A percentile compares a stretch with the other conserved stretches of the same genome.
Conservation (phyloP, 2,888 invertebrate genomes). For the Alitta virens region DNA sequence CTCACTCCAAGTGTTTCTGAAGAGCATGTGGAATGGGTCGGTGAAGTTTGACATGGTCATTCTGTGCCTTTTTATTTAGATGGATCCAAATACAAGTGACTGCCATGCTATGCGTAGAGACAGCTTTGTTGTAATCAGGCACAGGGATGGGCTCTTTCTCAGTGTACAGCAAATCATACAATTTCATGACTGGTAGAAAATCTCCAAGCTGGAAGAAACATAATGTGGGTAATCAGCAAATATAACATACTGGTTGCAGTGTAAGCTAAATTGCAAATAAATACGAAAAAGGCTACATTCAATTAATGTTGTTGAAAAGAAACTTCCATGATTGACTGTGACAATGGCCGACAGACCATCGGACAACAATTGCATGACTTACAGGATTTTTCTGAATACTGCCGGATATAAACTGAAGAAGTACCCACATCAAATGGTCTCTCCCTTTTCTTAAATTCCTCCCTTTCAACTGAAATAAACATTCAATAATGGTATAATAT, state of each 20-base stretch:
- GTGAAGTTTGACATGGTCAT: conserved; percentile 75
- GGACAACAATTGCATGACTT: too few relatives aligned
- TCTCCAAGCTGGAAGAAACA: conserved; percentile 67
- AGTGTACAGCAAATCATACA: conserved; percentile 89
- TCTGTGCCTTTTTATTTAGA: conserved; percentile 82
- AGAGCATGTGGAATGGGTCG: conserved; percentile 77
- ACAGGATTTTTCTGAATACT: conserved; percentile 91
- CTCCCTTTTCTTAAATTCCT: conserved; percentile 80
- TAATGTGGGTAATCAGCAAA: too few relatives aligned
- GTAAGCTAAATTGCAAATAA: too few relatives aligned
- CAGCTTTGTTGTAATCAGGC: conserved; percentile 83
- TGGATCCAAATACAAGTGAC: conserved; percentile 97
- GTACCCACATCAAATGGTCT: conserved; percentile 98
- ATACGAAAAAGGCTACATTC: too few relatives aligned
- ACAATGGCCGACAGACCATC: too few relatives aligned
- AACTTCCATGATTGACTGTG: too few relatives aligned
- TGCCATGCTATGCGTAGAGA: conserved; percentile 87
- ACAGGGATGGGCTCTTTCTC: conserved; percentile 84
- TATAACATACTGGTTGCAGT: too few relatives aligned
- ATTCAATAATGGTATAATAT: background rate
- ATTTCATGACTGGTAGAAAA: conserved; percentile 83
- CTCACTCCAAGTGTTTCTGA: conserved; percentile 60
- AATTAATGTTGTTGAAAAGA: too few relatives aligned
- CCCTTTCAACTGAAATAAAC: conserved; percentile 65
- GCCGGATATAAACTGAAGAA: conserved; percentile 94